phyloP scores from a whole-genome alignment of 2,113 vertebrate genomes.

The Actinemys pallida region DNA sequence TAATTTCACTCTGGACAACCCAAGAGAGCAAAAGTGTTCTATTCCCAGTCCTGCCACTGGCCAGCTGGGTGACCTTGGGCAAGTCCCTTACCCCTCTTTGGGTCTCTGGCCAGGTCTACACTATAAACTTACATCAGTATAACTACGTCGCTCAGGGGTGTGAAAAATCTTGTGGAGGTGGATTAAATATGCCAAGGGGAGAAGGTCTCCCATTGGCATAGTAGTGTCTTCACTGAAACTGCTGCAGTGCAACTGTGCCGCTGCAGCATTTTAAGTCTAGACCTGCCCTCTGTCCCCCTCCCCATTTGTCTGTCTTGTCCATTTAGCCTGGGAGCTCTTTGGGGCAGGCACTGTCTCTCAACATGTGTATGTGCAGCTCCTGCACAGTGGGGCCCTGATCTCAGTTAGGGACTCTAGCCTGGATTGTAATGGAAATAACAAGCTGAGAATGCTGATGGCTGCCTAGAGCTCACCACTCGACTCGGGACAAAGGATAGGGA shows the following conservation, averaged over 20 bases:
- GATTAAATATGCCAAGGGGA: background rate
- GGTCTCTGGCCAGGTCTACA: background rate
- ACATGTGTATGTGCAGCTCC: background rate
- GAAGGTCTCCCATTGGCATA: no score
- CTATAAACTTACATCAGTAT: background rate
- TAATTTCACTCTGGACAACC: background rate
- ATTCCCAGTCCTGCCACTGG: background rate
- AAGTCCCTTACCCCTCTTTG: background rate
- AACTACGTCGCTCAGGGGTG: background rate
- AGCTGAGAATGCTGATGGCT: background rate
- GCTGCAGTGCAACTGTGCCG: no score
- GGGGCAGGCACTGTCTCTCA: background rate
- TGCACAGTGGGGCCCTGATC: background rate
- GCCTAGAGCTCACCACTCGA: background rate
- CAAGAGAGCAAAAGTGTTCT: background rate
- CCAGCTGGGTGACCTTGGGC: background rate
- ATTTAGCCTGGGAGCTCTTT: background rate
- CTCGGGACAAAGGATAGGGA: background rate
- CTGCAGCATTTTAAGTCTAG: background rate
- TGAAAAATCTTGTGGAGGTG: background rate
- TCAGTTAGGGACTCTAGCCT: background rate
- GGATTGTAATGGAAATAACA: background rate
- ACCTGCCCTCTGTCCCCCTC: background rate
- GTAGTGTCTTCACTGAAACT: background rate
- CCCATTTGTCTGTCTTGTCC: background rate